phyloP scores from a whole-genome alignment of 2,888 invertebrate genomes.

The Lithophane semibrunnea region DNA sequence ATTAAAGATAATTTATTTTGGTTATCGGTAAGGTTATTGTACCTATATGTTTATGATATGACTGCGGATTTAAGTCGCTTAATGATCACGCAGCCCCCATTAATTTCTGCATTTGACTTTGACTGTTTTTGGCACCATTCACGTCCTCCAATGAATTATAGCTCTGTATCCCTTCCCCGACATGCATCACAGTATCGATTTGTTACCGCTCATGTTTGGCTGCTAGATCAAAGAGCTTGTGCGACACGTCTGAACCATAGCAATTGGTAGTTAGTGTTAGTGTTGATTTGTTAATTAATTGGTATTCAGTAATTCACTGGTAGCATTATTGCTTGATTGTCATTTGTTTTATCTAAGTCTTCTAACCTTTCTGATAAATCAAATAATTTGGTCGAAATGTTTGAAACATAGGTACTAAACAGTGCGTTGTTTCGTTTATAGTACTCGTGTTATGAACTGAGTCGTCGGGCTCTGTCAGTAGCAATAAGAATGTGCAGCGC shows the following conservation, averaged over 20 bases:
- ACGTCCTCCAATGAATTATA: constrained; percentile 20
- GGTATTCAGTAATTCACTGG: constrained; percentile 6
- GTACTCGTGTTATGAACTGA: too few relatives aligned
- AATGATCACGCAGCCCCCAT: background rate
- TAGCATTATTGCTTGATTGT: background rate
- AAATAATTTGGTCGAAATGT: background rate
- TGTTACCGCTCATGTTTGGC: constrained; percentile 9
- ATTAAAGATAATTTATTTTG: too few relatives aligned
- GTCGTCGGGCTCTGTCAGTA: too few relatives aligned
- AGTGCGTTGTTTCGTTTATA: too few relatives aligned
- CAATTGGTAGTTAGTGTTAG: background rate
- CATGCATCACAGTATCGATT: constrained; percentile 37
- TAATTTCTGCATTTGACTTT: constrained; percentile 31
- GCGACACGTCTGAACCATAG: background rate
- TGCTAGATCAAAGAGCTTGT: constrained; percentile 8
- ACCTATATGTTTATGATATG: too few relatives aligned
- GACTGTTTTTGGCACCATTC: constrained; percentile 16
- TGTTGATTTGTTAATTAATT: background rate
- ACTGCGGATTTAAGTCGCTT: background rate
- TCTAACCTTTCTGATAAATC: background rate
- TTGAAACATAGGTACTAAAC: background rate
- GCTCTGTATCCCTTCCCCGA: constrained; percentile 26
- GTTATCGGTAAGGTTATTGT: too few relatives aligned
- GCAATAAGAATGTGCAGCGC: too few relatives aligned
- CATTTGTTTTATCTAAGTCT: background rate